phyloP scores from a whole-genome alignment of 2,113 vertebrate genomes.

The Ameiurus melas region DNA sequence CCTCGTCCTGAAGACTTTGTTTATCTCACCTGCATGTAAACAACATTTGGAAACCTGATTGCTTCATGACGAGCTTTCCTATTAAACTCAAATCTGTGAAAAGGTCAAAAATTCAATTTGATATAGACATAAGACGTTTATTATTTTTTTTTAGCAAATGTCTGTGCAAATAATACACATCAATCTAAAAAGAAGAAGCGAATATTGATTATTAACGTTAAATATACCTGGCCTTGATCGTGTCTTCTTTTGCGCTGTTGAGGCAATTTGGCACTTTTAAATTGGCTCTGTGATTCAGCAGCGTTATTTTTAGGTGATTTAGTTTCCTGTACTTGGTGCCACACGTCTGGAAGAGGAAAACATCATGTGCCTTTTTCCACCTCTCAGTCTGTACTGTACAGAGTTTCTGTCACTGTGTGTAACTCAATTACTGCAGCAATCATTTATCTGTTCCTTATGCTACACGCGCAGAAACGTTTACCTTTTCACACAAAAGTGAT shows the following conservation, averaged over 20 bases:
- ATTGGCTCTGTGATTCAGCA: conserved; percentile 14
- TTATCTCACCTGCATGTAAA: background rate
- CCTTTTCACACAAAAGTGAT: too few relatives aligned
- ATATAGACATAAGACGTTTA: background rate
- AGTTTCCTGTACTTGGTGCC: conserved; percentile 4
- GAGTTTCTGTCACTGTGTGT: background rate
- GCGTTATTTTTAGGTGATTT: background rate
- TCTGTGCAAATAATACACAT: background rate
- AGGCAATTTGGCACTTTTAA: background rate
- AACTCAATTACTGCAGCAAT: background rate
- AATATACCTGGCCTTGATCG: background rate
- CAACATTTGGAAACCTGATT: conserved; percentile 1
- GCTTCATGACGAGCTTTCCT: background rate
- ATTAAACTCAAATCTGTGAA: background rate
- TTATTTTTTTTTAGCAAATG: background rate
- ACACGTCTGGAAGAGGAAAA: background rate
- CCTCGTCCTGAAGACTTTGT: background rate
- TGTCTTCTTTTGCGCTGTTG: background rate
- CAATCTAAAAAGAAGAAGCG: background rate
- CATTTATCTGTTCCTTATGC: background rate
- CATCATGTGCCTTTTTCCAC: background rate
- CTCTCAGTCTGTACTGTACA: too few relatives aligned
- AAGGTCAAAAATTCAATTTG: background rate
- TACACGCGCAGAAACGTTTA: background rate
- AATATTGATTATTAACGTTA: background rate